Percentiles rank a stretch among this genome's conserved stretches.
Evolutionary conservation across 2,113 vertebrate species (phyloP).

Genomic region (Macaca mulatta): DNA sequence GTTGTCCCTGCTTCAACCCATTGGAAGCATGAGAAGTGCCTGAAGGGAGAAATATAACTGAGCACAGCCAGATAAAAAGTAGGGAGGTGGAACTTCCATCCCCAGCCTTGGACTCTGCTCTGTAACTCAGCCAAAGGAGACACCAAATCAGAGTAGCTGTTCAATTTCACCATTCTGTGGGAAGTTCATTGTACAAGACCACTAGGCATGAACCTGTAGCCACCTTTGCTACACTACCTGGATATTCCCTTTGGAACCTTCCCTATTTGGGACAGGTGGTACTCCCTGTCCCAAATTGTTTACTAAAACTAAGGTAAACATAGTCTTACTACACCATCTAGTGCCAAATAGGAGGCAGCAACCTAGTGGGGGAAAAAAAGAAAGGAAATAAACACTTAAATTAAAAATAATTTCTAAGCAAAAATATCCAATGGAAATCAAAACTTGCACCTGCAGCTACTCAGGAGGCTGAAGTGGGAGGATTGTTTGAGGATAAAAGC

Average conservation of each 20-base stretch:
- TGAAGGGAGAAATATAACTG: background rate
- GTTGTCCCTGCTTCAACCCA: background rate
- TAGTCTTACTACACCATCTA: background rate
- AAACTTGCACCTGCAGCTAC: no score
- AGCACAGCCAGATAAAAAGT: background rate
- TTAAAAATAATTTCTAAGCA: background rate
- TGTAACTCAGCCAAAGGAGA: background rate
- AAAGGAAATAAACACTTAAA: background rate
- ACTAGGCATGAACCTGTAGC: background rate
- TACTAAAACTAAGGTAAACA: background rate
- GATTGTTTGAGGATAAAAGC: no score
- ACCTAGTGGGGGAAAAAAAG: background rate
- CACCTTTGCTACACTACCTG: background rate
- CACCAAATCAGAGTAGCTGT: background rate
- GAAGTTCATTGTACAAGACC: background rate
- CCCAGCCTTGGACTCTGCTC: background rate
- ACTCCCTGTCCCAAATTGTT: background rate
- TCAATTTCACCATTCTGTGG: background rate
- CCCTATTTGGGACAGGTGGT: background rate
- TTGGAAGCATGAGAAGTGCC: background rate
- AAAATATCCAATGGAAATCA: background rate
- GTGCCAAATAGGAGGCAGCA: background rate
- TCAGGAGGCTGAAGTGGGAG: no score
- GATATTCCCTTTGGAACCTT: background rate
- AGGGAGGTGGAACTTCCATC: background rate